These are phyloP conservation scores for Aradophagus sp. DNA, from an alignment of 1,140 invertebrate species.

Conservation along the genomic window DNA sequence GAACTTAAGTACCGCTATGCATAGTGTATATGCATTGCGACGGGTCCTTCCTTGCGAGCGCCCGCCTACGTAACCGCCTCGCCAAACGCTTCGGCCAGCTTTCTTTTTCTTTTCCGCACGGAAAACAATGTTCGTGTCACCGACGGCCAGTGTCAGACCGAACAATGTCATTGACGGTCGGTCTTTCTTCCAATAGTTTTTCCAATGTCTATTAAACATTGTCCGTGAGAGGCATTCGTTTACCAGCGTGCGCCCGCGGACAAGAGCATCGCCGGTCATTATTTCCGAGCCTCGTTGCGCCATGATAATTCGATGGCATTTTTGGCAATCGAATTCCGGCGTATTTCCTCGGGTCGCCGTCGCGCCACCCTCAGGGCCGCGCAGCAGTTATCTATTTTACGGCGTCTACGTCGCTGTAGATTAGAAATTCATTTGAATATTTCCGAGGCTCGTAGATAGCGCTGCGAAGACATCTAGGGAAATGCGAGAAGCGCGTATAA, in stretches of 20 bases:
- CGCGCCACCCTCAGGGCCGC: constrained; percentile 8
- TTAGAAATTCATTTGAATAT: constrained; percentile 72
- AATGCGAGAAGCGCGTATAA: constrained; percentile 49
- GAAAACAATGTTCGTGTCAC: no score
- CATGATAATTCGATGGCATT: background rate
- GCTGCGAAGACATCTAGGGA: constrained; percentile 48
- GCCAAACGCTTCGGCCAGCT: no score
- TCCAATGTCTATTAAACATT: no score
- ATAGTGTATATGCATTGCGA: constrained; percentile 48
- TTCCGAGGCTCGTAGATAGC: constrained; percentile 63
- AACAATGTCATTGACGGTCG: no score
- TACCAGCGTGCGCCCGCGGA: no score
- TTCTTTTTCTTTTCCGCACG: no score
- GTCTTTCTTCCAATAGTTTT: no score
- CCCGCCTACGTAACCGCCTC: no score
- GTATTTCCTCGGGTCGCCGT: constrained; percentile 4
- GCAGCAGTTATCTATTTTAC: constrained; percentile 42
- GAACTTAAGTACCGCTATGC: constrained; percentile 65
- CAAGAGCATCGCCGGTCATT: background rate
- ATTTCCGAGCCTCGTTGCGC: background rate
- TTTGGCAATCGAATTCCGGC: constrained; percentile 1
- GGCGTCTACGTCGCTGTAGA: constrained; percentile 52
- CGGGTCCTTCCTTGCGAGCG: no score
- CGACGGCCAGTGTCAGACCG: no score
- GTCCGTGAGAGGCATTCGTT: constrained; percentile 30